Percentiles rank a stretch among this genome's conserved stretches.
phyloP scores from a whole-genome alignment of 2,113 vertebrate genomes.

The Cottus gobio region DNA sequence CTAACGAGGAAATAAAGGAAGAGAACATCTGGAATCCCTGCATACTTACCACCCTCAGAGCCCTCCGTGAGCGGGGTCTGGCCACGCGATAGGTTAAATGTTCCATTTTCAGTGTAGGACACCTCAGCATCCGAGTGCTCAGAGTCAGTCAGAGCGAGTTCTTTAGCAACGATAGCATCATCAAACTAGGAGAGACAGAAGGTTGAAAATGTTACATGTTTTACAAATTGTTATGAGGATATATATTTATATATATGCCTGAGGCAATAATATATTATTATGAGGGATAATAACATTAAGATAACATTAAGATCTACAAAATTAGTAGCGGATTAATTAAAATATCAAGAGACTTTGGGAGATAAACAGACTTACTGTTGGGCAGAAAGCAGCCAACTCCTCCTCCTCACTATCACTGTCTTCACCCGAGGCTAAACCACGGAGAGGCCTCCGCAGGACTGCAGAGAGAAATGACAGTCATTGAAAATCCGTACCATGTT shows the following conservation, averaged over 20 bases:
- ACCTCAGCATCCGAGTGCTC: conserved; percentile 96
- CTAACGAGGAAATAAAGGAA: not conserved
- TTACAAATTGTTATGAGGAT: not conserved
- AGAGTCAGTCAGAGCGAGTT: conserved; percentile 91
- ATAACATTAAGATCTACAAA: not conserved
- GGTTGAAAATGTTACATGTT: not conserved
- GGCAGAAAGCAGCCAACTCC: conserved; percentile 95
- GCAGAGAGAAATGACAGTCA: conserved; percentile 62
- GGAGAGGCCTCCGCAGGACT: conserved; percentile 84
- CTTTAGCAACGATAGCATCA: conserved; percentile 89
- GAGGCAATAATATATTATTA: not conserved
- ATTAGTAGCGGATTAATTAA: not conserved
- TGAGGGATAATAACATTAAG: not conserved
- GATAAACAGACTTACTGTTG: conserved; percentile 83
- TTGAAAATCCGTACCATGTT: not conserved
- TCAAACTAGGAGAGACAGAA: conserved; percentile 86
- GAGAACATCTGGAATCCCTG: not conserved
- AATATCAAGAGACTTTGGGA: not conserved
- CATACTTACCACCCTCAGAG: conserved; percentile 92
- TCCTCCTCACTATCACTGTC: conserved; percentile 95
- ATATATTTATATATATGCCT: too few species aligned
- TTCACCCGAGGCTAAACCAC: conserved; percentile 74
- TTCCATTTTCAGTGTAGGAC: conserved; percentile 94
- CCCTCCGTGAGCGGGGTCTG: conserved; percentile 95
- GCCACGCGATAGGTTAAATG: conserved; percentile 94